Percentiles rank a stretch among this genome's conserved stretches.
phyloP scores from a whole-genome alignment of 2,113 vertebrate genomes.

The Oenanthe oenanthe region DNA sequence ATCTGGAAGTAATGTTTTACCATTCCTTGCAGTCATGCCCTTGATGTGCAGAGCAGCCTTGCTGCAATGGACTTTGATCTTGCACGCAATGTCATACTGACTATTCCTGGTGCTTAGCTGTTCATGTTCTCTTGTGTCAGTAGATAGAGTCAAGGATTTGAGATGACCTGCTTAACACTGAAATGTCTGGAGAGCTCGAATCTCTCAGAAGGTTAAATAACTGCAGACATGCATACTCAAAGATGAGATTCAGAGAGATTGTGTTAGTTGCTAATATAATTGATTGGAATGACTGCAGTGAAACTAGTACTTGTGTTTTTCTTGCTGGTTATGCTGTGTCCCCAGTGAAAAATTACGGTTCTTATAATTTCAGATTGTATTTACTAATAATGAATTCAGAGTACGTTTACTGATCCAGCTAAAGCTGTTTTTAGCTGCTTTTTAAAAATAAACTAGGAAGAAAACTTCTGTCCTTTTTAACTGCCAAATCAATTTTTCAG shows the following conservation, averaged over 20 bases:
- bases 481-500: background rate
- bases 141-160: background rate
- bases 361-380: background rate
- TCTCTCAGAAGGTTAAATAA: background rate
- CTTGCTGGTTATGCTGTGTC: background rate
- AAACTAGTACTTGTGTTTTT: background rate
- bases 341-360: background rate
- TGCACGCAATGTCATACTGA: fast-evolving
- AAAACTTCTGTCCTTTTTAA: background rate
- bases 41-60: background rate
- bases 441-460: background rate
- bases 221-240: background rate
- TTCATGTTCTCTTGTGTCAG: background rate
- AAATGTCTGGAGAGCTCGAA: background rate
- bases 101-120: background rate
- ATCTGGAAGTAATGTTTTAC: background rate
- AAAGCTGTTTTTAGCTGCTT: background rate
- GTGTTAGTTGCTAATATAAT: background rate
- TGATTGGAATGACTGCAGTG: background rate
- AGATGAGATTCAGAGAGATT: background rate
- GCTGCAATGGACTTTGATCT: background rate
- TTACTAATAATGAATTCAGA: background rate
- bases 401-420: background rate
- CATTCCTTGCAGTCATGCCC: background rate
- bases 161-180: background rate